phyloP scores from a whole-genome alignment of 2,113 vertebrate species.

The Oncorhynchus mykiss region DNA sequence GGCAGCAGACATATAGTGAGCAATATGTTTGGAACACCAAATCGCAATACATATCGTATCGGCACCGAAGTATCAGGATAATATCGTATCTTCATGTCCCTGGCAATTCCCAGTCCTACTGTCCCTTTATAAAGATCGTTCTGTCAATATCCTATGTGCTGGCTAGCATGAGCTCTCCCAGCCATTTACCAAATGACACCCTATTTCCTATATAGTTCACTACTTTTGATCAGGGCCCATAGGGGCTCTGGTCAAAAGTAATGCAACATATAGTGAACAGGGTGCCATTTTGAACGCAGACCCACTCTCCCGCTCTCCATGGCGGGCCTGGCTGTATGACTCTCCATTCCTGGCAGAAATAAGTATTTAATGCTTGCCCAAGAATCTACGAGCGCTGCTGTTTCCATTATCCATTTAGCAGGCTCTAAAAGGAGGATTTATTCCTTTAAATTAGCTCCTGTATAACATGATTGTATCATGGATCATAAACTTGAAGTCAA shows the following conservation, averaged over 20 bases:
- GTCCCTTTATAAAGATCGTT: constrained; percentile 97
- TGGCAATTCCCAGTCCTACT: constrained; percentile 70
- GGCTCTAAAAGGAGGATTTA: constrained; percentile 94
- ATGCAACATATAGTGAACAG: no score
- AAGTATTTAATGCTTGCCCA: constrained; percentile 88
- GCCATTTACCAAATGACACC: no score
- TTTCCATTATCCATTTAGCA: constrained; percentile 95
- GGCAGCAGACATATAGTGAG: no score
- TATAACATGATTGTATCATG: constrained; percentile 89
- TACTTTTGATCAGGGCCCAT: no score
- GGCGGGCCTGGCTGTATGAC: background rate
- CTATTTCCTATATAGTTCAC: no score
- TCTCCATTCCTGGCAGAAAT: constrained; percentile 73
- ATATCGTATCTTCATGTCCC: constrained; percentile 45
- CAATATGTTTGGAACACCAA: no score
- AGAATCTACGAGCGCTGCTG: constrained; percentile 83
- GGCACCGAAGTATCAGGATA: no score
- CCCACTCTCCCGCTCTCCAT: background rate
- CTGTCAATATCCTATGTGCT: constrained; percentile 90
- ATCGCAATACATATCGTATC: no score
- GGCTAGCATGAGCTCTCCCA: constrained; percentile 80
- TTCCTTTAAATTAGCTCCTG: constrained; percentile 89
- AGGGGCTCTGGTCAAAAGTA: no score
- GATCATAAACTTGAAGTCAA: constrained; percentile 98
- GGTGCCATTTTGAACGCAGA: no score